Base-by-base conservation (phyloP, 1,140 invertebrate species). In the Heliconius melpomene region DNA sequence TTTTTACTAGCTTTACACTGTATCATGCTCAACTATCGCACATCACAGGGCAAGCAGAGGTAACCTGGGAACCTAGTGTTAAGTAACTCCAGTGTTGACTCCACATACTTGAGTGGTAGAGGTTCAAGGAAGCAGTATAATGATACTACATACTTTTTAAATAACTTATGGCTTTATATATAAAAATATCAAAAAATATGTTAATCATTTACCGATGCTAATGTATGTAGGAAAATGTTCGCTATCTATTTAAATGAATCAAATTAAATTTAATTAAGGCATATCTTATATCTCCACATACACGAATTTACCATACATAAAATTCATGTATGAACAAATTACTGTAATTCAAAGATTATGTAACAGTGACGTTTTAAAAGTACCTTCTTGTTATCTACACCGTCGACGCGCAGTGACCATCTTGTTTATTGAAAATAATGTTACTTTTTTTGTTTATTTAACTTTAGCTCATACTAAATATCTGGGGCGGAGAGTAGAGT, bases 181-280 rank as follows among this genome's bases (percentile, higher is more conserved):
- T 9, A 29, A 66, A 26, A 66, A 26, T 66, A 18, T 26, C 8
- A 13, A 66, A 29, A 66, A 26, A 26, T 29, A 66, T 66, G 26
- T 26, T 66, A 66, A 29, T 66, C 60, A 66, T 13, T 66, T 26
- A 66, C 13, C 23, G 11, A 26, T 29, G 60, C 26, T 29, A 16
- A 66, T 66, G 26, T 66, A 66, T 66, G 60, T 66, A 66, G 60
- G 60, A 66, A 60, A 60, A 66, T 66, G 26, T 26, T 66, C 11
- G 23, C 16, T 66, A 66, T 66, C 60, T 66, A 66, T 66, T 66
- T 29, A 66, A 66, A 66, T 29, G 11, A 66, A 29, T 66, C 60
- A 26, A 66, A 66, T 60, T 60, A 26, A 60, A 26, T 66, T 66
- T 66, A 29, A 66, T 66, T 66, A 26, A 66, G 60, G 11, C 26